Conservation (phyloP, 2,797 vertebrate genomes). For the Onychomys arenicola region DNA sequence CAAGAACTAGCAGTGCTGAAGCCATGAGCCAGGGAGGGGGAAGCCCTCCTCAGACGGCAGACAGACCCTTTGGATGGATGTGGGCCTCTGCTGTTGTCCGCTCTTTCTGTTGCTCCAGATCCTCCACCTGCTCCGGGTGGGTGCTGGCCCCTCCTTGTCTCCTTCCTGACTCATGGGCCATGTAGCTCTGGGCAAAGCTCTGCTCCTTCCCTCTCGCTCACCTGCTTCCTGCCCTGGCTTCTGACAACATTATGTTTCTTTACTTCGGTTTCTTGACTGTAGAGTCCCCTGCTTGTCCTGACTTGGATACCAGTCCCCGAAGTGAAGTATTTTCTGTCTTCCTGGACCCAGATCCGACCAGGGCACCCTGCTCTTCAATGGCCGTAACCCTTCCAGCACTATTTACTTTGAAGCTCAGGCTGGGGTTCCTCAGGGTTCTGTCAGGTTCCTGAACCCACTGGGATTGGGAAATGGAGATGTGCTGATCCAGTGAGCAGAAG, state of each 20-base stretch:
- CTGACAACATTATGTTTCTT: not conserved
- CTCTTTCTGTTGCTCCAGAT: not conserved
- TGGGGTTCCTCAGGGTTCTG: not conserved
- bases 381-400: not conserved
- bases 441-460: constrained; percentile 10
- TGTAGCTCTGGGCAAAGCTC: not conserved
- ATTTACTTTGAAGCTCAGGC: constrained; percentile 9
- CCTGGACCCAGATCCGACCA: not conserved
- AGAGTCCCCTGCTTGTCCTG: not conserved
- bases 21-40: not conserved
- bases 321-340: not conserved
- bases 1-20: not conserved
- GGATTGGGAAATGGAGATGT: not conserved
- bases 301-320: not conserved
- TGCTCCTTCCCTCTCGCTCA: not conserved
- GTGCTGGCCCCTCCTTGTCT: not conserved
- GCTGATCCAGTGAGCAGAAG: not conserved
- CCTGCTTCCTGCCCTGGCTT: constrained; percentile 1
- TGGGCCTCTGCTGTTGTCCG: not conserved
- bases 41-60: not conserved
- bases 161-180: not conserved
- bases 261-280: not conserved
- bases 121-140: accelerated
- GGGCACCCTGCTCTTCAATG: not conserved
- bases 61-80: not conserved